Base-by-base conservation (phyloP, 2,113 vertebrate species). In the Sylvilagus bachmani region DNA sequence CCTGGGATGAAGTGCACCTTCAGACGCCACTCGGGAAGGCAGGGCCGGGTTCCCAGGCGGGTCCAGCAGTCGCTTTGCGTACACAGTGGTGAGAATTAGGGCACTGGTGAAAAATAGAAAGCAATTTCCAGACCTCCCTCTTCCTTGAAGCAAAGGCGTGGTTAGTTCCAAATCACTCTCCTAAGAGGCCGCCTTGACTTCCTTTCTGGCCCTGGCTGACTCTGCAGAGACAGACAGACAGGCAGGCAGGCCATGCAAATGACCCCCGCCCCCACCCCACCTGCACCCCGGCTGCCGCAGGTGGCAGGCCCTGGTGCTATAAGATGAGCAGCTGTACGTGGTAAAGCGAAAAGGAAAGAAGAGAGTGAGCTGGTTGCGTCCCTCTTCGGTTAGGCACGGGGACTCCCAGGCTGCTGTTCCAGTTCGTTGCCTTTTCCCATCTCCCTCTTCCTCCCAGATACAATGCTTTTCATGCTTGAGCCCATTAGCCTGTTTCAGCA, bases 1-100 rank as follows among this genome's bases (percentile, higher is more conserved):
- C 66, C 69, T 36, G 85, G 89, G 90, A 66, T 49, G 91, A 86
- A 95, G 91, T 51, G 86, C 75, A 81, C 69, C 74, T 87, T 93
- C 86, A 81, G 74, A 81, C 55, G 33, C 24, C 92, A 53, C 29
- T 27, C 69, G 70, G 74, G 62, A 84, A 81, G 80, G 77, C 4
- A 1, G 67, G 64, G 64, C 31, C 13, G 67, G 70, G 38, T 19
- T 36, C 83, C 36, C 25, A 24, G 36, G 17, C 25, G 0, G 55
- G 61, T 55, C 70, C 69, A 24, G 70, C 78, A 36, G 38, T 51
- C 55, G 31, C 70, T 90, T 81, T 81, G 78, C 83, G 96, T 92
- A 94, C 70, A 64, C n/a, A 78, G 53, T 71, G 69, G 5, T 62
- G 27, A 71, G 5, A 24, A 89, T 86, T 88, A 75, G 88, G 49